Evolutionary conservation across 2,888 invertebrate species (phyloP), one percentile per base, ranked within the genome.

Genomic region (Ferrisia virgata): DNA sequence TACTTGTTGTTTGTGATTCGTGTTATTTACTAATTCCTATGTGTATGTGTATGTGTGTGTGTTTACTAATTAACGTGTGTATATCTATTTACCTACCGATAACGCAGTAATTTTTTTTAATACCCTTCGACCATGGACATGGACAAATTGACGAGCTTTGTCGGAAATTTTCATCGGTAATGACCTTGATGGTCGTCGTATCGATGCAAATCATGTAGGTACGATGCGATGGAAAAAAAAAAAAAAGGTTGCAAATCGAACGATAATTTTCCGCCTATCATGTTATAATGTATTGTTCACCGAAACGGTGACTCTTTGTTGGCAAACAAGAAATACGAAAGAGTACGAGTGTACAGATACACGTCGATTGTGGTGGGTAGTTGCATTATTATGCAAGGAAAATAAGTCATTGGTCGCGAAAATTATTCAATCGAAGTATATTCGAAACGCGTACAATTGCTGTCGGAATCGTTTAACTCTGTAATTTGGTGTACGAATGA

Each of bases 261-360:
- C 64, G 72, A 22, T 76, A 22, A 76, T 76, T 76, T 76, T 76
- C 33, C 72, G 72, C 72, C 72, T 76, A 22, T 76, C 72, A 36
- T 76, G 72, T 36, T 76, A 76, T n/a, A n/a, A n/a, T n/a, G 36
- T 76, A 36, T 76, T 8, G 28, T 76, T 76, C 72, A 76, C 72
- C 72, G 72, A 76, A 76, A 76, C 72, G 72, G 18, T 28, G 25
- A 64, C 36, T 33, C 72, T 76, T 76, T 76, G 72, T 76, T 64
- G 64, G 64, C 64, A 64, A 64, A 64, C 64, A 53, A 53, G 53
- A 64, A 64, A 64, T 64, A 28, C 13, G 2, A n/a, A n/a, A n/a
- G n/a, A n/a, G n/a, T n/a, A n/a, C n/a, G n/a, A n/a, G n/a, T n/a
- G n/a, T n/a, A n/a, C n/a, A n/a, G n/a, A n/a, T 22, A 8, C 11